These are phyloP conservation scores for Cancer borealis DNA, from an alignment of 2,888 invertebrate genomes.

Conservation along the genomic window DNA sequence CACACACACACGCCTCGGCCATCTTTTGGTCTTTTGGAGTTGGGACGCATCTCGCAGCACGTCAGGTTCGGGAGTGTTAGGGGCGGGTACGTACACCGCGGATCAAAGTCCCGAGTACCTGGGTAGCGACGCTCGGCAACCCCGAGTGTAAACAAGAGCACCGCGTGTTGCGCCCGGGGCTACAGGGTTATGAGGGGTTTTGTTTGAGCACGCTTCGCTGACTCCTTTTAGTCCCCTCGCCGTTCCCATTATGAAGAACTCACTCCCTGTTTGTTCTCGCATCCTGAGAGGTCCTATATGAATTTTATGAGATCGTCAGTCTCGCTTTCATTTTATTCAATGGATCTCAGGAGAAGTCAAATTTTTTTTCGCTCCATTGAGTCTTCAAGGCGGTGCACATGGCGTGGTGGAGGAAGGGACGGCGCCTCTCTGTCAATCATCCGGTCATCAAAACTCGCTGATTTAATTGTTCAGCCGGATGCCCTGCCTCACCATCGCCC, in stretches of 20 bases:
- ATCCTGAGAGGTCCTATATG: conserved; percentile 67
- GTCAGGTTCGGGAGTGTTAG: not conserved
- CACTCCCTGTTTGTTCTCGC: conserved; percentile 69
- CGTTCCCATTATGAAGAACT: conserved; percentile 71
- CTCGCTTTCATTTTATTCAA: conserved; percentile 65
- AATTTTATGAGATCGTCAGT: conserved; percentile 70
- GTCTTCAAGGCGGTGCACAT: conserved; percentile 41
- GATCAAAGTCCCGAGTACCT: not conserved
- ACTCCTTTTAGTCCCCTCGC: conserved; percentile 67
- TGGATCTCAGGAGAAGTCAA: conserved; percentile 49
- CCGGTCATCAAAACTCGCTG: conserved; percentile 29
- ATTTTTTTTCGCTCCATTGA: conserved; percentile 51
- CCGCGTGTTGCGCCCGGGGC: conserved; percentile 69
- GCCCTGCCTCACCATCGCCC: not conserved
- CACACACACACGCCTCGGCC: not conserved
- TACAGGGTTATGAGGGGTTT: conserved; percentile 70
- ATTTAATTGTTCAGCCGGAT: not conserved
- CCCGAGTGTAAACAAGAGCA: conserved; percentile 62
- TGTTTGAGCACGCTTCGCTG: conserved; percentile 68
- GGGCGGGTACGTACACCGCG: not conserved
- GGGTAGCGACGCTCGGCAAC: conserved; percentile 62
- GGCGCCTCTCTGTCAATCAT: conserved; percentile 48
- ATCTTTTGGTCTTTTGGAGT: not conserved
- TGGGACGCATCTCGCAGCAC: not conserved
- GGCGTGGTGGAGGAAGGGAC: not conserved